A percentile compares a stretch with the other conserved stretches of the same genome.
Evolutionary conservation across 2,797 vertebrate genomes (phyloP).

Genomic region (Vultur gryphus): DNA sequence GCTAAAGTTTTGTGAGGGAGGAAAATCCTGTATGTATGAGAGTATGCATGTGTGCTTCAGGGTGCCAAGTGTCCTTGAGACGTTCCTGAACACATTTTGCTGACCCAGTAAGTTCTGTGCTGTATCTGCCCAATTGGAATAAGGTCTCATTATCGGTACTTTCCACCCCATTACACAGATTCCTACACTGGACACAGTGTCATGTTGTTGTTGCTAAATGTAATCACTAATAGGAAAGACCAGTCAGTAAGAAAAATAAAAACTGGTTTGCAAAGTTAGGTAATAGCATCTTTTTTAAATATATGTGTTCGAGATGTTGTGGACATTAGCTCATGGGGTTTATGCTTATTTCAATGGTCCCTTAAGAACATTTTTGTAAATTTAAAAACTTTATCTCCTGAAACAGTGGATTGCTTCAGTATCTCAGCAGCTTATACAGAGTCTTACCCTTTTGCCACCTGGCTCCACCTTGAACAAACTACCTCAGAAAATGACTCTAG

Average conservation of each 20-base stretch:
- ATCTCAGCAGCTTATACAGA: neutral
- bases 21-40: neutral
- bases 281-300: neutral
- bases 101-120: neutral
- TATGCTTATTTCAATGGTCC: neutral
- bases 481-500: neutral
- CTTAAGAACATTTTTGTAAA: neutral
- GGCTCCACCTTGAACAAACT: neutral
- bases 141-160: conserved; percentile 3
- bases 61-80: neutral
- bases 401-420: neutral
- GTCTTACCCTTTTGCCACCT: neutral
- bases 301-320: neutral
- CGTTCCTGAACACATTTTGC: neutral
- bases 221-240: neutral
- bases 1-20: neutral
- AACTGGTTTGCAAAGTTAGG: neutral
- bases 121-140: neutral
- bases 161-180: conserved; percentile 10
- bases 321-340: neutral
- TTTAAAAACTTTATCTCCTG: neutral
- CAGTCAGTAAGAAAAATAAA: neutral
- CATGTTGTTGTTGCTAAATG: neutral
- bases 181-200: neutral
- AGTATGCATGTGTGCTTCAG: neutral